Evolutionary conservation across 2,113 vertebrate species (phyloP), one percentile per base, ranked within the genome.

Genomic region (Malurus melanocephalus): DNA sequence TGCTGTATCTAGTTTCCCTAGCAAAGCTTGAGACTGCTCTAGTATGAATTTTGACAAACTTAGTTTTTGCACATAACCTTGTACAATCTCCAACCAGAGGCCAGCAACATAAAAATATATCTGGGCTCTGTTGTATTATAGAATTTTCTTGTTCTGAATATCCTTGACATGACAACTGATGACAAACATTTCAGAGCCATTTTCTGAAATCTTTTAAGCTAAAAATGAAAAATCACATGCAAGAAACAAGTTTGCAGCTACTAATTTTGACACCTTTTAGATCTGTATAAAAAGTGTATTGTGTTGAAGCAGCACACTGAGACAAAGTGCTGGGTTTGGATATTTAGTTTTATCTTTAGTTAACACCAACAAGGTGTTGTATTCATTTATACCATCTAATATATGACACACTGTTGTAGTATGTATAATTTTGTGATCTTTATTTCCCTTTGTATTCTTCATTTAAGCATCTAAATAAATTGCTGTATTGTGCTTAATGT

Each of bases 391-490:
- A 97, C 97, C 97, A 98, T 97, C 97, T 98, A 98, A 98, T 98
- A 97, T 97, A 97, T 97, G 97, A 97, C 97, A 98, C 98, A 97
- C 97, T 97, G 97, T 97, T 98, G 98, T 98, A 98, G 98, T 99
- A 98, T 98, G 97, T 98, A 98, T 98, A 98, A 98, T 98, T 98
- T 98, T 98, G 98, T 99, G 98, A 98, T 98, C 97, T 98, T 97
- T 98, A 97, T 98, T 98, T 98, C 98, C 97, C 98, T 98, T 98
- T 98, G 97, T 98, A 96, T 98, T 98, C 98, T 98, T 98, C 96
- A 96, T 98, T 98, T 98, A 98, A 98, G 97, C 98, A 99, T 99
- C 98, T 98, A 98, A 99, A 99, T 99, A 99, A 99, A 99, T 98
- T 99, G 98, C 98, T 99, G 98, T 99, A 98, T 98, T 98, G 98